Percentiles rank a stretch among this genome's conserved stretches.
Conservation (phyloP, 2,888 invertebrate species). For the Drosophila affinis region DNA sequence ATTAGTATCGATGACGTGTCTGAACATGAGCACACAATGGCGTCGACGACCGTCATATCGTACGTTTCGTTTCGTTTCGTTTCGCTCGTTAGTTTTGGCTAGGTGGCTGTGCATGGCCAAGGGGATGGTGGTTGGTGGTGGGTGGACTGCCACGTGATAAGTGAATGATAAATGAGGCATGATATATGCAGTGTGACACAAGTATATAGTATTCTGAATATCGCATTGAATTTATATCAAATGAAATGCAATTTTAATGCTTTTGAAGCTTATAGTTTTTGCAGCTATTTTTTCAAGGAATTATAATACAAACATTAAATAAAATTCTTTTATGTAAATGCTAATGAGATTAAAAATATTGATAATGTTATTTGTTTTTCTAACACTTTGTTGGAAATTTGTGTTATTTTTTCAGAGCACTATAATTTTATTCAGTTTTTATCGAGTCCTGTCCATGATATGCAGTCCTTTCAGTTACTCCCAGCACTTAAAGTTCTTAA, state of each 20-base stretch:
- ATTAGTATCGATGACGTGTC: slow-evolving; percentile 57
- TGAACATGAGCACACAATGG: slow-evolving; percentile 26
- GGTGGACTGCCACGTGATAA: slow-evolving; percentile 19
- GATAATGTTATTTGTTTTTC: not conserved
- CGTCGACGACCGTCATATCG: slow-evolving; percentile 2
- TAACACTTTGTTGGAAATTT: too few species aligned
- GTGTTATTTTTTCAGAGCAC: not conserved
- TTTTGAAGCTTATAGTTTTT: not conserved
- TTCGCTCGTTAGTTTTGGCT: slow-evolving; percentile 16
- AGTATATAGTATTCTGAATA: not conserved
- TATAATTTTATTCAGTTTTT: too few species aligned
- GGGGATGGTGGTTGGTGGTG: too few species aligned
- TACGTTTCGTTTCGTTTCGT: slow-evolving; percentile 7
- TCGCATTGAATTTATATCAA: slow-evolving; percentile 8
- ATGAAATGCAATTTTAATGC: not conserved
- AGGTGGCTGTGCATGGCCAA: not conserved
- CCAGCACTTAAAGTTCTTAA: not conserved
- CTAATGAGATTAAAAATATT: not conserved
- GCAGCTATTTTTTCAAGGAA: not conserved
- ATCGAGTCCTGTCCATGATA: not conserved
- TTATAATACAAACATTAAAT: too few species aligned
- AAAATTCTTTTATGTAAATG: not conserved
- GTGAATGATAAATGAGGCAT: slow-evolving; percentile 15
- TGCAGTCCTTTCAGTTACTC: not conserved
- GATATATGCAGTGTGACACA: not conserved